Percentiles rank a stretch among this genome's conserved stretches.
These are phyloP conservation scores for Zele albiditarsus DNA, from an alignment of 2,888 invertebrate genomes.

Conservation along the genomic window DNA sequence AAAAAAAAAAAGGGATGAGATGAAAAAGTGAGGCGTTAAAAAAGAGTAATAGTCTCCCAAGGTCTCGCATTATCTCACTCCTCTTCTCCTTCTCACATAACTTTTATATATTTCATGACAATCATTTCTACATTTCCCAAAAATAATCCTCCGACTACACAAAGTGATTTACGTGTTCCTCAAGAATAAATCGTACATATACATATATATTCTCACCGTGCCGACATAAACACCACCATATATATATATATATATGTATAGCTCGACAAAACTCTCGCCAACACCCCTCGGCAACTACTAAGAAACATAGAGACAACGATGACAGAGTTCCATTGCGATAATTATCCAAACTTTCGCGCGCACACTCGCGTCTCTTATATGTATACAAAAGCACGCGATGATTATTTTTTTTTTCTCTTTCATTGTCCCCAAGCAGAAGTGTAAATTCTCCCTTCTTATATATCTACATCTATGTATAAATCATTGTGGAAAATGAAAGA, in stretches of 20 bases:
- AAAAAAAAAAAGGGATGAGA: not conserved
- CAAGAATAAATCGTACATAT: conserved; percentile 27
- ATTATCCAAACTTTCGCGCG: conserved; percentile 27
- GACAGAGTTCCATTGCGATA: conserved; percentile 24
- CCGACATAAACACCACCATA: conserved; percentile 21
- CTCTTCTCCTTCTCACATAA: not conserved
- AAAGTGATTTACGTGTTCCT: conserved; percentile 27
- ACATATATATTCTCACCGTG: conserved; percentile 20
- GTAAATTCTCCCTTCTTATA: not conserved
- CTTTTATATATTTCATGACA: conserved; percentile 26
- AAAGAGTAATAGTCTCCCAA: conserved; percentile 21
- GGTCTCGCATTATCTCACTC: conserved; percentile 14
- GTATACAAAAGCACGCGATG: not conserved
- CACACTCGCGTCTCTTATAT: not conserved
- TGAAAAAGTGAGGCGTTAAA: conserved; percentile 25
- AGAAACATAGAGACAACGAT: conserved; percentile 15
- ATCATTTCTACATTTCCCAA: conserved; percentile 34
- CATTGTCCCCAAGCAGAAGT: not conserved
- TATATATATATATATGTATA: not conserved
- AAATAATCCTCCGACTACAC: conserved; percentile 23
- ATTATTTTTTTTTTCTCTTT: conserved; percentile 24
- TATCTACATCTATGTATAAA: not conserved
- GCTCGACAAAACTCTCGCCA: not conserved
- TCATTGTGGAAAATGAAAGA: conserved; percentile 16
- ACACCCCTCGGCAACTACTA: not conserved